Percentiles rank a stretch among this genome's conserved stretches.
phyloP scores from a whole-genome alignment of 2,888 invertebrate genomes.

The Idaea straminata region DNA sequence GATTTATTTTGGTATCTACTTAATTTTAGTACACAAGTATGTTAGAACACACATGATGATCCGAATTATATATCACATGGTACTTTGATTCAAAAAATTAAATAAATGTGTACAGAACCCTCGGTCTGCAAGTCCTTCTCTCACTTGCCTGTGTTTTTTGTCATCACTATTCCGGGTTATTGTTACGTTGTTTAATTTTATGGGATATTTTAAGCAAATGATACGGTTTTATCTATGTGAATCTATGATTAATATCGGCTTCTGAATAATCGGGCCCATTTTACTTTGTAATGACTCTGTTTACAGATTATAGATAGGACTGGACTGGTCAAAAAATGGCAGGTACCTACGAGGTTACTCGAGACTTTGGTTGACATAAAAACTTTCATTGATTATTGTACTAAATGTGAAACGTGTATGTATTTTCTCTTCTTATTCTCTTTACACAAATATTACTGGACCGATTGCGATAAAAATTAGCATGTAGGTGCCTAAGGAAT shows the following conservation, averaged over 20 bases:
- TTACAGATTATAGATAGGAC: constrained; percentile 27
- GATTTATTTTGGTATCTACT: no score
- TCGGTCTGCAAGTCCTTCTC: not conserved
- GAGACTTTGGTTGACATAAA: not conserved
- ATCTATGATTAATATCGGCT: constrained; percentile 54
- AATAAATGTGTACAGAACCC: not conserved
- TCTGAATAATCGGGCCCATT: constrained; percentile 38
- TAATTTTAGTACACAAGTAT: no score
- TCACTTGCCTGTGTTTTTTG: constrained; percentile 45
- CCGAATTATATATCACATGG: no score
- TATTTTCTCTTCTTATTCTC: no score
- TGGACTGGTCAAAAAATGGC: constrained; percentile 6
- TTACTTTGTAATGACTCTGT: constrained; percentile 32
- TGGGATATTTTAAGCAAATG: constrained; percentile 79
- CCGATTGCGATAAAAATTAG: no score
- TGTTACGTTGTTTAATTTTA: constrained; percentile 74
- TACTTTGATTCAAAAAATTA: not conserved
- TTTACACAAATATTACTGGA: no score
- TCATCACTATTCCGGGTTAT: constrained; percentile 61
- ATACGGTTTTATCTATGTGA: constrained; percentile 70
- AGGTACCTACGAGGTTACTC: not conserved
- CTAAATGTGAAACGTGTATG: no score
- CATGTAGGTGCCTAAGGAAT: no score
- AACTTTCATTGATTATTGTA: not conserved
- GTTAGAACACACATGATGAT: no score